Base-by-base conservation (phyloP, 2,113 vertebrate genomes). In the Empidonax traillii region DNA sequence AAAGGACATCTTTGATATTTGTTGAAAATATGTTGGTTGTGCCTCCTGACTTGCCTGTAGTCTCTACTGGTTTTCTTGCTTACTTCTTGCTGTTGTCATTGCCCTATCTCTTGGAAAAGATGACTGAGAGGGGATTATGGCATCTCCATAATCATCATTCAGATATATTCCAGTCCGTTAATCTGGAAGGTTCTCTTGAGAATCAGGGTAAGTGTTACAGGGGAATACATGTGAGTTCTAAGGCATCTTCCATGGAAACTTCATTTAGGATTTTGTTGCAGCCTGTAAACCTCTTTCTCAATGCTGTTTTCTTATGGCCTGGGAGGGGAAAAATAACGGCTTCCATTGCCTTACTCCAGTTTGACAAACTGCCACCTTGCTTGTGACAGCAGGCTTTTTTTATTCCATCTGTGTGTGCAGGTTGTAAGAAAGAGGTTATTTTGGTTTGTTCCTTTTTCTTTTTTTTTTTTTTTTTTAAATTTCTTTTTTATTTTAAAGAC, bases 171-270 rank as follows among this genome's bases (percentile, higher is more conserved):
- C 85, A 44, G 55, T 93, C 59, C 16, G 9, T 92, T 88, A 83
- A 77, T 84, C 68, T 88, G 90, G 83, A 90, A 55, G 21, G 23
- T 31, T 86, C 59, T 77, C 83, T 95, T 92, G 83, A 92, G 47
- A 93, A 86, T 81, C 55, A 71, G 95, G 91, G 87, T 94, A 94
- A 91, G 94, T 89, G 81, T 93, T 71, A 59, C 63, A 93, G 47
- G 47, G 67, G 21, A 74, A 14, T 52, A 46, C 14, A 2, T 85
- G 78, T 58, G 63, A 85, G 58, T 80, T 85, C 76, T 61, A 75
- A 94, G 62, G 16, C 31, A 18, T 71, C 37, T 79, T 87, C 71
- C 30, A 17, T 43, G 53, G 71, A 30, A 79, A 23, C 12, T 61
- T 89, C 14, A 15, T 73, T 62, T 35, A 55, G 62, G 51, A 22